phyloP scores from a whole-genome alignment of 2,888 invertebrate genomes.

The Caenorhabditis drosophilae region DNA sequence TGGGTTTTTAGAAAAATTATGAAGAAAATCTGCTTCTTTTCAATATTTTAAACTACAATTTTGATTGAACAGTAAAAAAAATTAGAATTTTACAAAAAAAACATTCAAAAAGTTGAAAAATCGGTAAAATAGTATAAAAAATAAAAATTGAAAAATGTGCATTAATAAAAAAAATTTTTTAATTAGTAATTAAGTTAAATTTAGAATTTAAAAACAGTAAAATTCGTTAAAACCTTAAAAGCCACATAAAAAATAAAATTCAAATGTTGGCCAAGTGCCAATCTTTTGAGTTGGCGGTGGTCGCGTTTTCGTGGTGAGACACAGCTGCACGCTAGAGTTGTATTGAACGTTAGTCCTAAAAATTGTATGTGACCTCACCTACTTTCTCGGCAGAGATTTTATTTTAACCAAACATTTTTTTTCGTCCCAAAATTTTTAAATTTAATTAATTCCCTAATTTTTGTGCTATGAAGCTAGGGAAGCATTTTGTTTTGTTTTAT shows the following conservation, averaged over 20 bases:
- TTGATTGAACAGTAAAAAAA: neutral
- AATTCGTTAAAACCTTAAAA: no score
- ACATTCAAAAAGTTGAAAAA: neutral
- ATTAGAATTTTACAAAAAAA: neutral
- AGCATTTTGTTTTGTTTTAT: neutral
- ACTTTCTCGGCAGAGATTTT: neutral
- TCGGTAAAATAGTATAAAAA: neutral
- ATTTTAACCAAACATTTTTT: neutral
- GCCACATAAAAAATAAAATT: no score
- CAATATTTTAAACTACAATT: neutral
- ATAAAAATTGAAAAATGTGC: no score
- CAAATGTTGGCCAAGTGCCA: conserved; percentile 3
- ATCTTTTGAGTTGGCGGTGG: conserved; percentile 22
- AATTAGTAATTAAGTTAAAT: no score
- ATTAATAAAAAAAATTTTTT: no score
- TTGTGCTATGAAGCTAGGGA: no score
- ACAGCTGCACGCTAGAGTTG: conserved; percentile 11
- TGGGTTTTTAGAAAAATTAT: neutral
- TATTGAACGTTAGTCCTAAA: conserved; percentile 10
- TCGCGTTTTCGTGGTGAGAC: conserved; percentile 33
- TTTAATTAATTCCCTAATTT: no score
- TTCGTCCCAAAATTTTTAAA: conserved; percentile 6
- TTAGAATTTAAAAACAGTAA: no score
- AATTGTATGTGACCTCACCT: neutral
- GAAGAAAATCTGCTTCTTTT: neutral